These are phyloP conservation scores for Ommatoiulus sabulosus DNA, from an alignment of 2,888 invertebrate species.

Conservation along the genomic window DNA sequence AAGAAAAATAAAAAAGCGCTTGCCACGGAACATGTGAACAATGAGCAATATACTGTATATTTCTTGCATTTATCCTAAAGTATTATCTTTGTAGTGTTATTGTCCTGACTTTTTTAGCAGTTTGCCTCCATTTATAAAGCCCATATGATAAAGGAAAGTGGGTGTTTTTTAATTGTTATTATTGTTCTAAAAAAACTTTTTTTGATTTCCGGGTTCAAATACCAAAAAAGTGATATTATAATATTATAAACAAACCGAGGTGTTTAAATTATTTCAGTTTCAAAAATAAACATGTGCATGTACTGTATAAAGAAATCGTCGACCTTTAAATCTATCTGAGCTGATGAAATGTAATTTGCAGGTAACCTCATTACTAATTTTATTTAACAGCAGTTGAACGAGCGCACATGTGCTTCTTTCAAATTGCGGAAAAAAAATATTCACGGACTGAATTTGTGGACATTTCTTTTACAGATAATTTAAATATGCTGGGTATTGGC, in stretches of 20 bases:
- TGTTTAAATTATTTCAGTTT: background rate
- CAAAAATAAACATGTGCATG: background rate
- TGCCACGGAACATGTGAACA: background rate
- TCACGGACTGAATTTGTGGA: background rate
- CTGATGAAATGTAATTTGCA: background rate
- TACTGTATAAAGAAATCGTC: background rate
- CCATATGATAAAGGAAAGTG: background rate
- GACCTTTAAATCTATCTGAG: background rate
- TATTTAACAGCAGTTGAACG: background rate
- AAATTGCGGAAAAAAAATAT: background rate
- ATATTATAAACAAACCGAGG: background rate
- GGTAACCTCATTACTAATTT: background rate
- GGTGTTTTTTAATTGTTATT: background rate
- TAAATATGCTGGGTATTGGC: background rate
- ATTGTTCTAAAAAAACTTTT: background rate
- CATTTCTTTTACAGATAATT: background rate
- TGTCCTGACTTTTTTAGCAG: background rate
- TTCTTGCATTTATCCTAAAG: background rate
- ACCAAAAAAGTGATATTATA: background rate
- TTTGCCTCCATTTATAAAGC: background rate
- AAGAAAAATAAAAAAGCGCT: background rate
- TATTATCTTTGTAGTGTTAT: background rate
- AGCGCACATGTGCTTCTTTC: background rate
- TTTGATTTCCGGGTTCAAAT: background rate
- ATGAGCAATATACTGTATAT: background rate